These are phyloP conservation scores for Eupithecia abbreviata DNA, from an alignment of 2,888 invertebrate species.

Conservation along the genomic window DNA sequence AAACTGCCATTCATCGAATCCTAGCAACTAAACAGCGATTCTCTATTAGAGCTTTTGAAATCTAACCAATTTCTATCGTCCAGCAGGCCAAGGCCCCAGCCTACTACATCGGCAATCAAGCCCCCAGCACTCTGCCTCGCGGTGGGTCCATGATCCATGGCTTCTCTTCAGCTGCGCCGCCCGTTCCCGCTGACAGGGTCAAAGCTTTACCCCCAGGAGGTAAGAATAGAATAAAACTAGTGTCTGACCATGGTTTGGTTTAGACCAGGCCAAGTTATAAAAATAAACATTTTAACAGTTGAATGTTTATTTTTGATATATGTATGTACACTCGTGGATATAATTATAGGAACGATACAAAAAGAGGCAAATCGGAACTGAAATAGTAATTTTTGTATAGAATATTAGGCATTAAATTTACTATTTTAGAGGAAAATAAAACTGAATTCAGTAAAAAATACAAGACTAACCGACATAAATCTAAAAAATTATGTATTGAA, in stretches of 20 bases:
- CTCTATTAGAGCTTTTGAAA: neutral
- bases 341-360: too few relatives aligned
- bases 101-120: conserved; percentile 87
- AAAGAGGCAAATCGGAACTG: too few relatives aligned
- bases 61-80: conserved; percentile 17
- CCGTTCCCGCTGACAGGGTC: conserved; percentile 84
- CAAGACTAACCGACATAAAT: too few relatives aligned
- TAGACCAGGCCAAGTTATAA: neutral
- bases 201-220: conserved; percentile 77
- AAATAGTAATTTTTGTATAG: too few relatives aligned
- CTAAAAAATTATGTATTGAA: too few relatives aligned
- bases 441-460: too few relatives aligned
- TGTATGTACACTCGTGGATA: too few relatives aligned
- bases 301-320: neutral
- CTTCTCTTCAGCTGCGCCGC: conserved; percentile 85
- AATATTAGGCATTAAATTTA: too few relatives aligned
- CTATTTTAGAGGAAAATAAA: too few relatives aligned
- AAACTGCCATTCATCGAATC: neutral
- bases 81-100: conserved; percentile 84
- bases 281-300: too few relatives aligned
- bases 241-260: neutral
- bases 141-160: conserved; percentile 86
- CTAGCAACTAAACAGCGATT: neutral
- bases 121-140: conserved; percentile 86
- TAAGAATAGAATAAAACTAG: conserved; percentile 33